These are phyloP conservation scores for Pristionchus arcanus DNA, from an alignment of 2,888 invertebrate species.

Conservation along the genomic window DNA sequence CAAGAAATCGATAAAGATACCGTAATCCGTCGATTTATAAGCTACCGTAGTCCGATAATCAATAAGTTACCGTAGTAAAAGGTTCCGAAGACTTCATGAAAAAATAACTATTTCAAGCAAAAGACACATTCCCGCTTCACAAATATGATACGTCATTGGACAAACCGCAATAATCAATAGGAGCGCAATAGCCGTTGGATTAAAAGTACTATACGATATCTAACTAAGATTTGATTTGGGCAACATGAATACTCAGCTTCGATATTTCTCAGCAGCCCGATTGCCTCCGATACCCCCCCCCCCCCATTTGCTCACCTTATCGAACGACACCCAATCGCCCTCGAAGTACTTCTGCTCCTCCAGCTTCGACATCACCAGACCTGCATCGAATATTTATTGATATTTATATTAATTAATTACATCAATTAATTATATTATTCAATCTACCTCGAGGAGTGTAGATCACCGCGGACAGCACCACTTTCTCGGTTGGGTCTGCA, in stretches of 20 bases:
- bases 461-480: neutral
- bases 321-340: slow-evolving; percentile 9
- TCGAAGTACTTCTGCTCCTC: neutral
- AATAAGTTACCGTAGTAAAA: too few species aligned
- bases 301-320: neutral
- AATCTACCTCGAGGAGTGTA: neutral
- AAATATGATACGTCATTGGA: too few species aligned
- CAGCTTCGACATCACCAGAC: neutral
- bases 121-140: too few species aligned
- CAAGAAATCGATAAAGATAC: neutral
- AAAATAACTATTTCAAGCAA: too few species aligned
- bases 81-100: too few species aligned
- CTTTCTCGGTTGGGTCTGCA: neutral
- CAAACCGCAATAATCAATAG: too few species aligned
- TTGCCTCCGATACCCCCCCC: neutral
- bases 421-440: neutral
- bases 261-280: neutral
- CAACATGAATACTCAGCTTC: too few species aligned
- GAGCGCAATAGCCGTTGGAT: too few species aligned
- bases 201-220: too few species aligned
- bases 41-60: neutral
- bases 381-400: neutral
- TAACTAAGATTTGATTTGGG: too few species aligned
- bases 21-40: neutral
- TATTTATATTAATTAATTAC: neutral